Conservation (phyloP, 2,113 vertebrate genomes). For the Setophaga kirtlandii region DNA sequence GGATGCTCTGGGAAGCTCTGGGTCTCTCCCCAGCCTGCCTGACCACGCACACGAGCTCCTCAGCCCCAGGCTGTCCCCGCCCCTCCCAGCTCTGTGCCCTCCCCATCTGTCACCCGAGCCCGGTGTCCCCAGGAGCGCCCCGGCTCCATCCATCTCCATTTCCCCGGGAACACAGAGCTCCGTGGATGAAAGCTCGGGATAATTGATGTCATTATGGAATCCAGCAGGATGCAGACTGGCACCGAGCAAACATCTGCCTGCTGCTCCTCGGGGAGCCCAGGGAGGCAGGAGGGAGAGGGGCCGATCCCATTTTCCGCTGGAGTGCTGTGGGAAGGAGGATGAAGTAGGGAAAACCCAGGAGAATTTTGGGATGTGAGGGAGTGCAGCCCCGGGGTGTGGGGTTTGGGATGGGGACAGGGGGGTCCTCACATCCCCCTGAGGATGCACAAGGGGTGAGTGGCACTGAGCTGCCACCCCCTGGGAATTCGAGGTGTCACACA, state of each 20-base stretch:
- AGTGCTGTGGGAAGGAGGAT: fast-evolving
- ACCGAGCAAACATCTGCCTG: slow-evolving; percentile 45
- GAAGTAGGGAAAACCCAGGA: fast-evolving
- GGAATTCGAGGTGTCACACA: not conserved
- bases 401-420: not conserved
- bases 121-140: not conserved
- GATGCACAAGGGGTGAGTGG: not conserved
- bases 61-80: not conserved
- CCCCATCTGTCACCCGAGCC: not conserved
- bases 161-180: not conserved
- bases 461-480: not conserved
- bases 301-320: fast-evolving
- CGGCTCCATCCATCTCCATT: not conserved
- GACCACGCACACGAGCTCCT: no score
- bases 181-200: slow-evolving; percentile 1
- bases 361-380: fast-evolving
- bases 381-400: not conserved
- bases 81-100: not conserved
- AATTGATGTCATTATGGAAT: not conserved
- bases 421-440: fast-evolving
- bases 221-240: slow-evolving; percentile 28
- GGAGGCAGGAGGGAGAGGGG: not conserved
- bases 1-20: no score
- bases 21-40: no score
- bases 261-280: not conserved